Base-by-base conservation (phyloP, 2,113 vertebrate species). In the Chaenocephalus aceratus region DNA sequence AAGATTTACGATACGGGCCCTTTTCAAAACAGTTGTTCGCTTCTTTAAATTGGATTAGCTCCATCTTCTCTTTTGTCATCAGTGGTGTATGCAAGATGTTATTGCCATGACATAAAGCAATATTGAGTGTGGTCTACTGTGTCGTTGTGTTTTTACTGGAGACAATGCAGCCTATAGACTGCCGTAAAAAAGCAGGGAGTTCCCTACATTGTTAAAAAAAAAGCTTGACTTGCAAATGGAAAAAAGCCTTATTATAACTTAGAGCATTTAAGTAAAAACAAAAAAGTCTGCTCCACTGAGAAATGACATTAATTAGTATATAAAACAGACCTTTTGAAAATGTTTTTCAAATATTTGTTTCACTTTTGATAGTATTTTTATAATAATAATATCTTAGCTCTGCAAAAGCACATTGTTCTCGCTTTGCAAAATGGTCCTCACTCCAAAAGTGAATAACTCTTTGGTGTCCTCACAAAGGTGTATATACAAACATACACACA, bases 21-120 rank as follows among this genome's bases (percentile, higher is more conserved):
- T 41, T 86, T 90, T 83, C 1, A 9, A 75, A 65, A 49, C 61
- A 77, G 77, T 73, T 23, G n/a, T 59, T 80, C 75, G 84, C 80
- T 1, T 54, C 79, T 81, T 56, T 30, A 85, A 81, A 91, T 83
- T 41, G 5, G 11, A 81, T 91, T 81, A 75, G 57, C 77, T 72
- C 41, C 12, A 5, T 54, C 63, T 53, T 41, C 59, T 54, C 56
- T 83, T 86, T 80, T 73, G 69, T 81, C 81, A 81, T 83, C 34
- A 44, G 56, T 6, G 63, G 2, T 21, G 61, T 74, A 54, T 64
- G 67, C 54, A 45, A 70, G 70, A 71, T 64, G 85, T 79, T 58
- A 82, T 68, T 65, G 69, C 75, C 49, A 44, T 80, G 80, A 83
- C 79, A 84, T 68, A 78, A 72, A 76, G 73, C 85, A 89, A 84